Evolutionary conservation across 1,140 invertebrate species (phyloP).

Genomic region (Ephestia elutella): DNA sequence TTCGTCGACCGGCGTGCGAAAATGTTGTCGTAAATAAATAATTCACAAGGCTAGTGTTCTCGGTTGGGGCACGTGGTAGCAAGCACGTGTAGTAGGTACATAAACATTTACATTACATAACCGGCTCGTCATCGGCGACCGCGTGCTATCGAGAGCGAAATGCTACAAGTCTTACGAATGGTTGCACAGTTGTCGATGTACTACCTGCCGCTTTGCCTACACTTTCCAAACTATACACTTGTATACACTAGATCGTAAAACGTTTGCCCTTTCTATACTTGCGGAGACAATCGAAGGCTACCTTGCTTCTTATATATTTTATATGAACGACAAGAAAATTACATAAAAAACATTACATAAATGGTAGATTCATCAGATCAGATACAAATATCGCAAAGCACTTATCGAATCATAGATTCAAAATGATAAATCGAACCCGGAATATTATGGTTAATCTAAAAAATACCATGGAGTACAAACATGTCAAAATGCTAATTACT

Average conservation of each 20-base stretch:
- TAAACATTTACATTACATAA: conserved; percentile 73
- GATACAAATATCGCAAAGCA: too few relatives aligned
- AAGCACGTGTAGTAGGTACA: conserved; percentile 67
- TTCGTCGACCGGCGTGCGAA: conserved; percentile 71
- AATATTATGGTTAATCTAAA: too few relatives aligned
- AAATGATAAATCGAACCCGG: too few relatives aligned
- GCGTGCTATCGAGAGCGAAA: conserved; percentile 60
- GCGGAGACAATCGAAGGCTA: too few relatives aligned
- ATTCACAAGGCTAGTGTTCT: conserved; percentile 73
- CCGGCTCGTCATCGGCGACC: conserved; percentile 64
- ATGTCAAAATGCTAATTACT: too few relatives aligned
- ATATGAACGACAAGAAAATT: too few relatives aligned
- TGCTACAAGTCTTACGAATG: conserved; percentile 38
- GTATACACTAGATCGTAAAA: conserved; percentile 1
- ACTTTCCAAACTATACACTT: conserved; percentile 5
- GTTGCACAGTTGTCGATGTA: conserved; percentile 19
- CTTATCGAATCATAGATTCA: too few relatives aligned
- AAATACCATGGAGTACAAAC: too few relatives aligned
- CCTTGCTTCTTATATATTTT: too few relatives aligned
- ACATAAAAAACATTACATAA: too few relatives aligned
- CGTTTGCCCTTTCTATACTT: conserved; percentile 1
- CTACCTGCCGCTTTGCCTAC: conserved; percentile 12
- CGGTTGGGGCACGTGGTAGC: conserved; percentile 61
- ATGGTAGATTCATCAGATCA: too few relatives aligned
- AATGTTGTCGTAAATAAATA: conserved; percentile 74